Evolutionary conservation across 1,140 invertebrate species (phyloP).

Genomic region (Bombus pyrosoma): DNA sequence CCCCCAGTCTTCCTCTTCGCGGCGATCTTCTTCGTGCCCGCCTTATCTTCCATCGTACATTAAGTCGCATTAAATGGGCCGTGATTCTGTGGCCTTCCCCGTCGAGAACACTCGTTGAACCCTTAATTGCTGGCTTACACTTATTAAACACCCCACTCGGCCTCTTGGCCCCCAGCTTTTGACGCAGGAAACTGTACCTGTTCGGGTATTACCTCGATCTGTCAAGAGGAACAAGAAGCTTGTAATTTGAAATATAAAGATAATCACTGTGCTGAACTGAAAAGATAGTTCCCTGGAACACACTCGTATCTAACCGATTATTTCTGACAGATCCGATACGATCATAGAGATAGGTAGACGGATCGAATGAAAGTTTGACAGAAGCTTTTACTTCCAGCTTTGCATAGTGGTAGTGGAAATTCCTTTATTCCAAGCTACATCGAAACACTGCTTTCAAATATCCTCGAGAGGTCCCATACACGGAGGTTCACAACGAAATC

Average conservation of each 20-base stretch:
- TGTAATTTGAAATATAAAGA: background rate
- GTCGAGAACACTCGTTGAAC: constrained; percentile 5
- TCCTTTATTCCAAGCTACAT: no score
- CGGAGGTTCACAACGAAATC: no score
- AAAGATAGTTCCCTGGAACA: no score
- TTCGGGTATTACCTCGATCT: background rate
- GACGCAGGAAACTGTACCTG: background rate
- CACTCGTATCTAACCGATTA: no score
- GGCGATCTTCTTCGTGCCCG: background rate
- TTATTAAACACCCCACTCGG: constrained; percentile 9
- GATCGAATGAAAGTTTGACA: no score
- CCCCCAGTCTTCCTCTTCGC: background rate
- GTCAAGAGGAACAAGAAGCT: background rate
- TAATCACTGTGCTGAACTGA: background rate
- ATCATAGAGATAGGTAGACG: no score
- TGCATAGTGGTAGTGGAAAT: no score
- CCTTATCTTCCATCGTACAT: constrained; percentile 43
- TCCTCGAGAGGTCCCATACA: no score
- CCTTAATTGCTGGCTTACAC: constrained; percentile 29
- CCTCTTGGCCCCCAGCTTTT: background rate
- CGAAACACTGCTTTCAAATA: no score
- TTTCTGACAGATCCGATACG: no score
- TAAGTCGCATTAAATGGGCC: constrained; percentile 43
- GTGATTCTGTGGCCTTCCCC: background rate
- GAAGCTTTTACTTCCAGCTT: no score